Conservation (phyloP, 2,888 invertebrate genomes). For the Vandiemenella viatica region DNA sequence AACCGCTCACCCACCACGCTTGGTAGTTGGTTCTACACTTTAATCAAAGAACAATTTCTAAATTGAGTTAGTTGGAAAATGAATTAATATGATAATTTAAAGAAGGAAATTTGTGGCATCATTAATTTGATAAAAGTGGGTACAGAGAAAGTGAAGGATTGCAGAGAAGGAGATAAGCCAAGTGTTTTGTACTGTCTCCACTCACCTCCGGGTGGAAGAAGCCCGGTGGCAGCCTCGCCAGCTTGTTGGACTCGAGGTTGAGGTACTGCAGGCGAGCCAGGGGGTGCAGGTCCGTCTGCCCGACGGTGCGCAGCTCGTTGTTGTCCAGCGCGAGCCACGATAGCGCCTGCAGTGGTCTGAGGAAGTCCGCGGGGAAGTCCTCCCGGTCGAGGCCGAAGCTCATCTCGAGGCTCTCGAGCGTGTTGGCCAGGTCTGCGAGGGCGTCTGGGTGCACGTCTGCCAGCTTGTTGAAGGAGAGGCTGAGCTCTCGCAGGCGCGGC, state of each 20-base stretch:
- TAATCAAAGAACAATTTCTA: too few relatives aligned
- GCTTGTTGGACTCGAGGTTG: conserved; percentile 26
- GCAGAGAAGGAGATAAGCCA: too few relatives aligned
- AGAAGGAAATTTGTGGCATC: too few relatives aligned
- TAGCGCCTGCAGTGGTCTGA: conserved; percentile 23
- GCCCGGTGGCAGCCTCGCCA: conserved; percentile 48
- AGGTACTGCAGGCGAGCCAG: conserved; percentile 23
- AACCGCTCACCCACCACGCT: too few relatives aligned
- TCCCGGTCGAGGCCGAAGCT: conserved; percentile 23
- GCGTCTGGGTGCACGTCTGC: conserved; percentile 26
- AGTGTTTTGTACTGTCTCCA: too few relatives aligned
- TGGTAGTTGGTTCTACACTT: too few relatives aligned
- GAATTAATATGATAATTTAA: too few relatives aligned
- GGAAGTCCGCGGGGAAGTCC: conserved; percentile 19
- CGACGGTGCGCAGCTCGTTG: conserved; percentile 22
- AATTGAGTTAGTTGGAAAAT: too few relatives aligned
- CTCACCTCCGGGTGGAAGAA: conserved; percentile 50
- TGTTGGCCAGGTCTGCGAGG: conserved; percentile 22
- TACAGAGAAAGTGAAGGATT: too few relatives aligned
- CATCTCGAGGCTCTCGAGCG: conserved; percentile 26
- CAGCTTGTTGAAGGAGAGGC: conserved; percentile 31
- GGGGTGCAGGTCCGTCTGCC: conserved; percentile 20
- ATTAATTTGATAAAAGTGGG: too few relatives aligned
- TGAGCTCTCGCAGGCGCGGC: conserved; percentile 28
- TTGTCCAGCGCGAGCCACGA: conserved; percentile 26